These are phyloP conservation scores for Macaria liturata DNA, from an alignment of 2,888 invertebrate species.

Conservation along the genomic window DNA sequence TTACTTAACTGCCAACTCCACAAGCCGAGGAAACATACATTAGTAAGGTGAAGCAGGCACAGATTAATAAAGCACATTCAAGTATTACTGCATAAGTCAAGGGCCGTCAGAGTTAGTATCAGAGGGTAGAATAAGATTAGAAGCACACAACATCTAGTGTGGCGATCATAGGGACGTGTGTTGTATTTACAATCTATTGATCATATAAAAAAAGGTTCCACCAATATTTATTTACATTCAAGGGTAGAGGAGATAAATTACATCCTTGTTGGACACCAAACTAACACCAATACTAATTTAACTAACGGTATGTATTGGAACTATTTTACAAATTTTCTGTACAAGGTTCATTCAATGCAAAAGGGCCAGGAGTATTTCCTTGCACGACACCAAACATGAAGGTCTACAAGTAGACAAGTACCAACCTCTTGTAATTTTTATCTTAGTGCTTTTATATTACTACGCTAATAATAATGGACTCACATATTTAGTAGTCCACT, in stretches of 20 bases:
- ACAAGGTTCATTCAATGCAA: too few species aligned
- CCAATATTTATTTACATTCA: slow-evolving; percentile 38
- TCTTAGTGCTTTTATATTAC: too few species aligned
- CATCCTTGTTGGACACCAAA: slow-evolving; percentile 54
- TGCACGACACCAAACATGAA: too few species aligned
- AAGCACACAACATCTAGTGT: slow-evolving; percentile 50
- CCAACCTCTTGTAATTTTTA: too few species aligned
- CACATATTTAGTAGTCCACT: too few species aligned
- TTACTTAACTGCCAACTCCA: slow-evolving; percentile 56
- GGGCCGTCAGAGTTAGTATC: slow-evolving; percentile 25
- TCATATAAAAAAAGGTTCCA: neutral
- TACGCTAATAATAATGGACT: too few species aligned
- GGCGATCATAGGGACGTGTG: slow-evolving; percentile 47
- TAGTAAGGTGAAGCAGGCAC: slow-evolving; percentile 68
- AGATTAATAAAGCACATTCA: slow-evolving; percentile 41
- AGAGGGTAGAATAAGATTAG: slow-evolving; percentile 15
- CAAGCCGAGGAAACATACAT: slow-evolving; percentile 60
- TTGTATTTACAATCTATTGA: slow-evolving; percentile 30
- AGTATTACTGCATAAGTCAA: slow-evolving; percentile 39
- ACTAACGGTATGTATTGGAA: too few species aligned
- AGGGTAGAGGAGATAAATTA: slow-evolving; percentile 44
- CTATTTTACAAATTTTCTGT: too few species aligned
- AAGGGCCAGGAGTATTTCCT: too few species aligned
- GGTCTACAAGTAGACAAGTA: too few species aligned
- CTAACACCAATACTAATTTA: slow-evolving; percentile 40